A percentile compares a stretch with the other conserved stretches of the same genome.
Evolutionary conservation across 2,113 vertebrate genomes (phyloP).

Genomic region (Leptosomus discolor): DNA sequence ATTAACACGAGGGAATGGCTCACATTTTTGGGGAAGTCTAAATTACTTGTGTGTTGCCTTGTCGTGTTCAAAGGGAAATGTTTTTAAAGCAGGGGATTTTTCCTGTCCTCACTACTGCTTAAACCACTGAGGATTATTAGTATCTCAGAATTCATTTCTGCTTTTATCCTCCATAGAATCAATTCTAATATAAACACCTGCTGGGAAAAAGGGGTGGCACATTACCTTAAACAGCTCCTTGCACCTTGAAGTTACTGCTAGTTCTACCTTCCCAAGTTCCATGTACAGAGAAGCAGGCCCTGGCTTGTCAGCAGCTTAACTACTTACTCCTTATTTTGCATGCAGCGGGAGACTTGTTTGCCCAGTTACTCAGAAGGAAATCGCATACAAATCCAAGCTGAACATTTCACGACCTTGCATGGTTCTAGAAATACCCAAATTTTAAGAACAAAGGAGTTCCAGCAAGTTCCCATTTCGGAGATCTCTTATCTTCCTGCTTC

Average conservation of each 20-base stretch:
- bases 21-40: background rate
- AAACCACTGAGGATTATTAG: background rate
- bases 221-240: background rate
- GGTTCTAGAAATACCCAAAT: background rate
- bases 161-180: background rate
- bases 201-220: background rate
- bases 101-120: background rate
- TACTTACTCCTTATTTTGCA: background rate
- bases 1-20: background rate
- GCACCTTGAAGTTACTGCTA: background rate
- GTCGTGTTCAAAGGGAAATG: background rate
- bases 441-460: background rate
- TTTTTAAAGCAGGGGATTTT: background rate
- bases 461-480: background rate
- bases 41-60: background rate
- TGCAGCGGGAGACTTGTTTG: background rate
- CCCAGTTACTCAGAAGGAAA: background rate
- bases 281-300: background rate
- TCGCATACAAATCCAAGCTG: background rate
- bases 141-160: background rate
- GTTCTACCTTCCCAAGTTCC: background rate
- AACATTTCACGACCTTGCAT: background rate
- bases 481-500: background rate
- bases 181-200: background rate
- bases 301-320: background rate